Evolutionary conservation across 2,797 vertebrate genomes (phyloP).

Genomic region (Leptatherina wallacei): DNA sequence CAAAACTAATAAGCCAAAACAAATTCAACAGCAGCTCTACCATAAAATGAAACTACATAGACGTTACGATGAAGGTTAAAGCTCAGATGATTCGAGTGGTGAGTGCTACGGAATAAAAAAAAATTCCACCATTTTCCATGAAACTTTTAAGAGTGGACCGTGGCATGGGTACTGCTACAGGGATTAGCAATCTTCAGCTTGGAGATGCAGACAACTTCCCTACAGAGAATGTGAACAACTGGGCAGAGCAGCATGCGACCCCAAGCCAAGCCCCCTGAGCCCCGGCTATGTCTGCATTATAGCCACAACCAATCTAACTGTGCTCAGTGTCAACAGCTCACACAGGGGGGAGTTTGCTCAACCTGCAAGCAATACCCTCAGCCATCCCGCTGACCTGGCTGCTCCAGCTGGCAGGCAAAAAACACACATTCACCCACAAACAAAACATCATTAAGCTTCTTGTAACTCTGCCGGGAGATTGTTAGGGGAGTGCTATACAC

Average conservation of each 20-base stretch:
- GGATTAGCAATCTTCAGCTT: conserved; percentile 61
- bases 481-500: conserved; percentile 32
- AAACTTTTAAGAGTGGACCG: background rate
- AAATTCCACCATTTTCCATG: background rate
- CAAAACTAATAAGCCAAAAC: background rate
- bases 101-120: background rate
- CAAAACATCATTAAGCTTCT: conserved; percentile 44
- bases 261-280: conserved; percentile 48
- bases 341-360: conserved; percentile 60
- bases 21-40: background rate
- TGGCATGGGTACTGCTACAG: conserved; percentile 10
- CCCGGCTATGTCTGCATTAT: conserved; percentile 44
- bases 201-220: conserved; percentile 54
- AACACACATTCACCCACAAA: conserved; percentile 46
- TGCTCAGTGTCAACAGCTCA: conserved; percentile 67
- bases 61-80: background rate
- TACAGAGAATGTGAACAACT: conserved; percentile 41
- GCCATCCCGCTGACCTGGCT: conserved; percentile 52
- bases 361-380: conserved; percentile 48
- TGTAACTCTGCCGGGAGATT: conserved; percentile 20
- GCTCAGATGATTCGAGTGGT: background rate
- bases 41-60: background rate
- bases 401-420: conserved; percentile 50
- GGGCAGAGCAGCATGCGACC: conserved; percentile 41
- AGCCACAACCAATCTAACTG: conserved; percentile 62